phyloP scores from a whole-genome alignment of 2,797 vertebrate species.

The Channallabes apus region DNA sequence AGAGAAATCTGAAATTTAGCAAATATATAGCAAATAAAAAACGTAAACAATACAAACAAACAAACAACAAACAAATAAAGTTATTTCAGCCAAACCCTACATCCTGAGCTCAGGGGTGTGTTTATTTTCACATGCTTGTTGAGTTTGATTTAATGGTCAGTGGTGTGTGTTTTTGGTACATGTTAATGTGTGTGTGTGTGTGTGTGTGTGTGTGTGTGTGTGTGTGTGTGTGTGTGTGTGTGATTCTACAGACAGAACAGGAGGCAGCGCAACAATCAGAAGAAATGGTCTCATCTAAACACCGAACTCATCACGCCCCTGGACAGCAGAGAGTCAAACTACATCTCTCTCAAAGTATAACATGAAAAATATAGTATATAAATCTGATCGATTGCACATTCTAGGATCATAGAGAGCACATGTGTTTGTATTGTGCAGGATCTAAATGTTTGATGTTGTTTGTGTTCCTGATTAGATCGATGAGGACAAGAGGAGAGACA shows the following conservation, averaged over 20 bases:
- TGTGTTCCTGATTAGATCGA: constrained; percentile 80
- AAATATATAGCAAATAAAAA: not conserved
- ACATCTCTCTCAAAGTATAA: constrained; percentile 84
- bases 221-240: not conserved
- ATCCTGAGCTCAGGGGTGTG: not conserved
- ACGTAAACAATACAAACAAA: not conserved
- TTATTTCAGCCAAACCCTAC: not conserved
- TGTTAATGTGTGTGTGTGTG: no score
- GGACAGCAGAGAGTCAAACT: constrained; percentile 80
- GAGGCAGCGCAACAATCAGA: constrained; percentile 79
- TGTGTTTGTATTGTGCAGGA: not conserved
- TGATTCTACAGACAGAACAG: constrained; percentile 82
- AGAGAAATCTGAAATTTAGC: not conserved
- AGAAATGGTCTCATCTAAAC: constrained; percentile 92
- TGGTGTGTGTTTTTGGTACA: not conserved
- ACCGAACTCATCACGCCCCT: constrained; percentile 82
- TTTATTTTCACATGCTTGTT: not conserved
- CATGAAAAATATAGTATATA: no score
- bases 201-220: no score
- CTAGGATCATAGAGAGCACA: no score
- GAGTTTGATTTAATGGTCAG: not conserved
- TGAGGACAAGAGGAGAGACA: constrained; percentile 87
- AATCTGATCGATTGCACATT: no score
- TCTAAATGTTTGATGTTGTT: not conserved
- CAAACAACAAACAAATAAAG: not conserved